phyloP scores from a whole-genome alignment of 2,797 vertebrate species.

The Ibycter americanus region DNA sequence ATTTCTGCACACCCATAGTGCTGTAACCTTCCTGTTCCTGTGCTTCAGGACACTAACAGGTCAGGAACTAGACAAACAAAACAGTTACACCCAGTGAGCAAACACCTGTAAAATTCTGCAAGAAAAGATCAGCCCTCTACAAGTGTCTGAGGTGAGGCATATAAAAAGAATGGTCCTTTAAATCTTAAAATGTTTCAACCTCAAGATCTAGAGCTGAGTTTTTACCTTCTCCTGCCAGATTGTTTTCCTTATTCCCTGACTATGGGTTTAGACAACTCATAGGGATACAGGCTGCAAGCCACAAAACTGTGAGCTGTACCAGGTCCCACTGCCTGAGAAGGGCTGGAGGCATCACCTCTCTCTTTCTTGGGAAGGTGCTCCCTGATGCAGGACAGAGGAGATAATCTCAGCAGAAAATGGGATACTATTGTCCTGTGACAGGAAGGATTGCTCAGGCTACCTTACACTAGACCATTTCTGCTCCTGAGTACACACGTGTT shows the following conservation, averaged over 20 bases:
- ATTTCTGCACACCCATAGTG: background rate
- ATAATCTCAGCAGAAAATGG: background rate
- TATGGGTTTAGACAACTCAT: accelerated
- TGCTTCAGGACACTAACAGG: background rate
- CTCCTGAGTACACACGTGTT: background rate
- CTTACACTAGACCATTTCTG: background rate
- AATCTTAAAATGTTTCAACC: background rate
- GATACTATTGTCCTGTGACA: background rate
- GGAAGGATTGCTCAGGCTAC: background rate
- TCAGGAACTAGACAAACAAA: background rate
- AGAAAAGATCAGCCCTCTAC: background rate
- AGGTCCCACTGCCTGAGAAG: background rate
- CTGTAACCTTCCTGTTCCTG: background rate
- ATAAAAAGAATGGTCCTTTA: background rate
- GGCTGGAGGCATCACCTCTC: background rate
- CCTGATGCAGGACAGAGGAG: background rate
- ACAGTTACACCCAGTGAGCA: background rate
- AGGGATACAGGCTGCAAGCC: background rate
- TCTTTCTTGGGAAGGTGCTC: background rate
- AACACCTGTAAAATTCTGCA: background rate
- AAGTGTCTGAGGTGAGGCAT: background rate
- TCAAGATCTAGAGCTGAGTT: background rate
- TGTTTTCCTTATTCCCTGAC: background rate
- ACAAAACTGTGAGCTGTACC: background rate
- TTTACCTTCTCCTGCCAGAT: background rate